phyloP scores from a whole-genome alignment of 2,888 invertebrate genomes.

The Lottia gigantea region DNA sequence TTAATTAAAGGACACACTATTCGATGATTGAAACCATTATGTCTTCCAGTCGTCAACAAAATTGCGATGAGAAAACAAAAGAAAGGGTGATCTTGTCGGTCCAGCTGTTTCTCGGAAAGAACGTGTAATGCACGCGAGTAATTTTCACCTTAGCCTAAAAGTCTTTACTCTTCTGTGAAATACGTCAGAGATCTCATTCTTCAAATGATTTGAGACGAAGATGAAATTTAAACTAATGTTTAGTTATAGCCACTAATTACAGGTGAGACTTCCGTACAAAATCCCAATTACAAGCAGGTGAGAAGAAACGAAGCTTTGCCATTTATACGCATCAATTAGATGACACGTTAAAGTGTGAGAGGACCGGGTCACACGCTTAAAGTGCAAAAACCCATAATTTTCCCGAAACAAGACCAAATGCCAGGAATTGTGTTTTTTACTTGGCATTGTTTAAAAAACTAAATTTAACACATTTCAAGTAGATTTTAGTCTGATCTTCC shows the following conservation, averaged over 20 bases:
- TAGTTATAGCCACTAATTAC: background rate
- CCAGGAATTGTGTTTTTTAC: too few relatives aligned
- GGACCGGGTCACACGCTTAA: background rate
- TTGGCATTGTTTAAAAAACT: too few relatives aligned
- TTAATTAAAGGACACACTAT: constrained; percentile 1
- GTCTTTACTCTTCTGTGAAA: too few relatives aligned
- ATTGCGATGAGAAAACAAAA: constrained; percentile 6
- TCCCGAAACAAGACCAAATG: too few relatives aligned
- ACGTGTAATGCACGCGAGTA: constrained; percentile 6
- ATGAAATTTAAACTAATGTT: too few relatives aligned
- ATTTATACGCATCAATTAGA: background rate
- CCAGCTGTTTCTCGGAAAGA: background rate
- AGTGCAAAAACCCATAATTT: too few relatives aligned
- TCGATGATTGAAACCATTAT: background rate
- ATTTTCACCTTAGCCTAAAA: background rate
- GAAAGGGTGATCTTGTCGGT: background rate
- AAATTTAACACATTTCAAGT: too few relatives aligned
- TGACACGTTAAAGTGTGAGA: background rate
- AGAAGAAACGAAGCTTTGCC: background rate
- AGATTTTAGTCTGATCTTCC: too few relatives aligned
- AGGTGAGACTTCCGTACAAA: background rate
- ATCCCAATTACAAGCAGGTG: constrained; percentile 7
- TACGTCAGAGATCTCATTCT: too few relatives aligned
- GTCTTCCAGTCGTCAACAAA: background rate
- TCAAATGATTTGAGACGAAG: too few relatives aligned